Percentiles rank a stretch among this genome's conserved stretches.
These are phyloP conservation scores for Sebastes minor DNA, from an alignment of 2,797 vertebrate species.

Conservation along the genomic window DNA sequence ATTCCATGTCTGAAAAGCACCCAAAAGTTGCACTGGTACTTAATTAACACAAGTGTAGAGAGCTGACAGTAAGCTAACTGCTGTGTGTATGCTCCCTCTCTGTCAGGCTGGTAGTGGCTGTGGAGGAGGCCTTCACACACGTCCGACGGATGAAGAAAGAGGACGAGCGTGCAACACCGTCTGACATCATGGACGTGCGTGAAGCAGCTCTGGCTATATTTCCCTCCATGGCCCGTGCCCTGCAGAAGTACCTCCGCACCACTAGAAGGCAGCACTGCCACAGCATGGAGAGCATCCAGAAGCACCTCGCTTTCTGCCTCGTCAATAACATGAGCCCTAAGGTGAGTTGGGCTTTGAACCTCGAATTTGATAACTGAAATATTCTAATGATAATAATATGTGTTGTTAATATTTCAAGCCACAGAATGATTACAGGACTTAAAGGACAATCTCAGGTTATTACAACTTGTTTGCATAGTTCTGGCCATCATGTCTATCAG, in stretches of 20 bases:
- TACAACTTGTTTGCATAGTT: neutral
- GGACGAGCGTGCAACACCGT: conserved; percentile 89
- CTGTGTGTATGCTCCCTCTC: neutral
- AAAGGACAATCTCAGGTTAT: neutral
- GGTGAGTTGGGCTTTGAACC: conserved; percentile 74
- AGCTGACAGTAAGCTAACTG: neutral
- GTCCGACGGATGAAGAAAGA: conserved; percentile 91
- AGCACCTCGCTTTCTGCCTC: conserved; percentile 95
- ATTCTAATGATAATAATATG: neutral
- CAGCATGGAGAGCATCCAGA: conserved; percentile 99
- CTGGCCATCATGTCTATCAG: neutral
- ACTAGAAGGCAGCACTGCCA: conserved; percentile 96
- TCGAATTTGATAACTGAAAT: neutral
- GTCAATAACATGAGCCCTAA: conserved; percentile 96
- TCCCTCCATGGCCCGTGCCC: conserved; percentile 94
- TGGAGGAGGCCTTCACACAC: conserved; percentile 97
- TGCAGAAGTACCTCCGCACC: conserved; percentile 97
- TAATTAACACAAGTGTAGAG: neutral
- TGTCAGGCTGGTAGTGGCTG: conserved; percentile 92
- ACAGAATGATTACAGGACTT: neutral
- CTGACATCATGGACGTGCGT: conserved; percentile 94
- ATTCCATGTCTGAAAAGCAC: neutral
- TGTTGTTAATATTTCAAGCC: neutral
- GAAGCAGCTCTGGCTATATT: conserved; percentile 97
- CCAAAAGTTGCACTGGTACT: neutral